Conservation (phyloP, 2,113 vertebrate genomes). For the Cynopterus brachyotis region DNA sequence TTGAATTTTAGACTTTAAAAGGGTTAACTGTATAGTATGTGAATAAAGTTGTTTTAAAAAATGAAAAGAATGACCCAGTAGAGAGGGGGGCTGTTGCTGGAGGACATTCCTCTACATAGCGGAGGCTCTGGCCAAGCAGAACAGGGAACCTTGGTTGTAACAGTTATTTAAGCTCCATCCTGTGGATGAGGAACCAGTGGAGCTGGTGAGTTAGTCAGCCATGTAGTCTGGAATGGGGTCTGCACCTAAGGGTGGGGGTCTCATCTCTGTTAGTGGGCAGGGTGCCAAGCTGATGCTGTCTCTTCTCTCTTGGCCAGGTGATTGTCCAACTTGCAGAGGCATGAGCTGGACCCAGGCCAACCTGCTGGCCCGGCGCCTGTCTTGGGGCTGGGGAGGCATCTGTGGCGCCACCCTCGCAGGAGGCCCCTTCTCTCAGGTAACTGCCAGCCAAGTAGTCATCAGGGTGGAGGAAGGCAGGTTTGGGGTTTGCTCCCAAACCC, state of each 20-base stretch:
- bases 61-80: neutral
- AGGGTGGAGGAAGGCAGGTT: neutral
- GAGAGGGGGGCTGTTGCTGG: neutral
- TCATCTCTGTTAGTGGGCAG: neutral
- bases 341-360: slow-evolving; percentile 70
- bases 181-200: neutral
- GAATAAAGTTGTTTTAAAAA: neutral
- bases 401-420: accelerated
- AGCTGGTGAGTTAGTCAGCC: neutral
- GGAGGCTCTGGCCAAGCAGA: neutral
- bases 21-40: neutral
- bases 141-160: too few species aligned
- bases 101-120: neutral
- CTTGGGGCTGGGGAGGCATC: neutral
- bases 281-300: neutral
- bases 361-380: slow-evolving; percentile 56
- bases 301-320: slow-evolving; percentile 19
- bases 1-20: neutral
- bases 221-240: neutral
- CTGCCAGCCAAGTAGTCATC: neutral
- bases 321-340: neutral
- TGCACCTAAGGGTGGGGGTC: neutral
- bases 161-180: neutral
- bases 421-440: slow-evolving; percentile 62
- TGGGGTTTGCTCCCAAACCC: neutral